Evolutionary conservation across 2,888 invertebrate species (phyloP).

Genomic region (Empis livida): DNA sequence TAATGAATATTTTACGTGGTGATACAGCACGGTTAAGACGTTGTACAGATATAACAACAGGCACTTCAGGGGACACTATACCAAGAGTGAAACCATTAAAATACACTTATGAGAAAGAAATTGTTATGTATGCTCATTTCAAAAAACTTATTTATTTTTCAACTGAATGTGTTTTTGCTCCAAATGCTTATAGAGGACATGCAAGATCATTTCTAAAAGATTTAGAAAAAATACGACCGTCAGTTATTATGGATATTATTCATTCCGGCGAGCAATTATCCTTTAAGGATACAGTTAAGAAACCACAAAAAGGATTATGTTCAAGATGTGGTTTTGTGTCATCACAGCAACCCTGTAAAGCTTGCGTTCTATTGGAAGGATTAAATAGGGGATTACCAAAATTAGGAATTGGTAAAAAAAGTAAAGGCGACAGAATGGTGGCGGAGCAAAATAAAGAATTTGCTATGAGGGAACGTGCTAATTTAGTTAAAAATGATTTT

Average conservation of each 20-base stretch:
- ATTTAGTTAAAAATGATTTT: constrained; percentile 36
- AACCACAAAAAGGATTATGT: constrained; percentile 72
- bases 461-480: constrained; percentile 28
- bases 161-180: constrained; percentile 97
- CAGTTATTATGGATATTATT: constrained; percentile 85
- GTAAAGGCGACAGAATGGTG: constrained; percentile 57
- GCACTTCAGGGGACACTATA: constrained; percentile 62
- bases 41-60: constrained; percentile 79
- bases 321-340: constrained; percentile 78
- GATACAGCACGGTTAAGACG: constrained; percentile 87
- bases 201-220: constrained; percentile 86
- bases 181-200: constrained; percentile 92
- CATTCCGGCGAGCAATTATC: constrained; percentile 81
- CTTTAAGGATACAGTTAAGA: constrained; percentile 66
- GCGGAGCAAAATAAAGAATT: constrained; percentile 39
- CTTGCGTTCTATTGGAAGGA: constrained; percentile 90
- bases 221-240: constrained; percentile 84
- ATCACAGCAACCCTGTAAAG: constrained; percentile 91
- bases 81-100: constrained; percentile 92
- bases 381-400: constrained; percentile 85
- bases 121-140: constrained; percentile 98
- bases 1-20: constrained; percentile 95
- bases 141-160: constrained; percentile 94
- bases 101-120: constrained; percentile 97
- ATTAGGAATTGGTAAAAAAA: constrained; percentile 80